Evolutionary conservation across 2,113 vertebrate species (phyloP), one percentile per base, ranked within the genome.

Genomic region (Canis aureus): DNA sequence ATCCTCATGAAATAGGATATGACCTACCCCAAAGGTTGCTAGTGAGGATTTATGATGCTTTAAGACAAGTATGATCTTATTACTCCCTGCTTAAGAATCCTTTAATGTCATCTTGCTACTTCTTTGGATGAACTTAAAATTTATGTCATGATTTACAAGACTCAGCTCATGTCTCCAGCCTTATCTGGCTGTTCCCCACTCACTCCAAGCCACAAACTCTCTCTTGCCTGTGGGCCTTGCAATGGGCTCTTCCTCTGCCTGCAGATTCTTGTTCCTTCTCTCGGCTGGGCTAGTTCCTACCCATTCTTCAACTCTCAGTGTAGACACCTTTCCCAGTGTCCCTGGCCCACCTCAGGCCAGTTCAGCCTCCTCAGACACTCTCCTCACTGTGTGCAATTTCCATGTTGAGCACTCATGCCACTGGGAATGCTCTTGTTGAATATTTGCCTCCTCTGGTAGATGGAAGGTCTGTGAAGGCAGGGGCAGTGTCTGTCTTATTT

Each of bases 91-190:
- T 85, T 94, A 13, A 76, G 60, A 69, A 82, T 29, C 55, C 53
- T 80, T 87, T 74, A 88, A 81, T 3, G 11, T 78, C 49, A n/a
- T 91, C 81, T 81, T 53, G 2, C 32, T 71, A 76, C 6, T 7
- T 95, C 57, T 81, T 92, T 66, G 94, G 69, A 17, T 49, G 85
- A 35, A 66, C 93, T 85, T 60, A 71, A 89, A 79, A 11, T 95
- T 91, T 76, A 64, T 10, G 0, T n/a, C 4, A 17, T 85, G 71
- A 76, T 57, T 78, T 86, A 29, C 2, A 76, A 85, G 15, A 49
- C 53, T 12, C 27, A 81, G 32, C 19, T 62, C 53, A 3, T 62
- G 55, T 73, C 51, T 79, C 20, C 8, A 66, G 22, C 20, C 66
- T 90, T 57, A 11, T 60, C 22, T n/a, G n/a, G 43, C 2, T 9